These are phyloP conservation scores for Beroe forskalii DNA, from an alignment of 37 sponge, comb jelly and placozoan genomes.

Conservation along the genomic window DNA sequence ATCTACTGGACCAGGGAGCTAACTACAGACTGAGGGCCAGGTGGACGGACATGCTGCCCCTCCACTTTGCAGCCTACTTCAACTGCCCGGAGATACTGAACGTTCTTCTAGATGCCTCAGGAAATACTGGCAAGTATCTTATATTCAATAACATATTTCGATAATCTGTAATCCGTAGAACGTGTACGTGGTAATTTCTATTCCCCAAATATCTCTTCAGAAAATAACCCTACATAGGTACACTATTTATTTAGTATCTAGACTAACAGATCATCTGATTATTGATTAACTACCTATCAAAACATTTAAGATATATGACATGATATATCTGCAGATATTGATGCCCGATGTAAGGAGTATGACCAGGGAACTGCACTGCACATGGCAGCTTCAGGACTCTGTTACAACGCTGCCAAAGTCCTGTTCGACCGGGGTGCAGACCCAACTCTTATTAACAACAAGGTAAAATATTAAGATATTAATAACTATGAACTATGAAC, in stretches of 20 bases:
- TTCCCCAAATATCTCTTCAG: too few species aligned
- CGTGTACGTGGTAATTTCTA: too few species aligned
- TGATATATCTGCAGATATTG: slow-evolving; percentile 48
- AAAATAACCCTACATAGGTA: too few species aligned
- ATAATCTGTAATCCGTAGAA: too few species aligned
- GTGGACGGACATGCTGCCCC: slow-evolving; percentile 94
- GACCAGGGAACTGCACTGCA: slow-evolving; percentile 78
- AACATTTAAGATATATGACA: too few species aligned
- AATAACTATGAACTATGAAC: too few species aligned
- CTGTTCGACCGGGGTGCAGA: slow-evolving; percentile 72
- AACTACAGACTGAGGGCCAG: slow-evolving; percentile 72
- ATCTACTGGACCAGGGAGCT: slow-evolving; percentile 75
- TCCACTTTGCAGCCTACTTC: slow-evolving; percentile 95
- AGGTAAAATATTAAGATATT: slow-evolving; percentile 39
- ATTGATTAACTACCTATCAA: too few species aligned
- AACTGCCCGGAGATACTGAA: slow-evolving; percentile 74
- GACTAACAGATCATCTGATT: too few species aligned
- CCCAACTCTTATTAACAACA: slow-evolving; percentile 66
- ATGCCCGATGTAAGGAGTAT: slow-evolving; percentile 72
- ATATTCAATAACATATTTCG: too few species aligned
- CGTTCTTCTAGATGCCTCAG: slow-evolving; percentile 69
- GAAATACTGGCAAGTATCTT: slow-evolving; percentile 3
- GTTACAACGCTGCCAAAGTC: slow-evolving; percentile 65
- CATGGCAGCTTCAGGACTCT: slow-evolving; percentile 80
- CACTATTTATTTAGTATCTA: too few species aligned